phyloP scores from a whole-genome alignment of 2,113 vertebrate genomes.

The Pangasianodon hypophthalmus region DNA sequence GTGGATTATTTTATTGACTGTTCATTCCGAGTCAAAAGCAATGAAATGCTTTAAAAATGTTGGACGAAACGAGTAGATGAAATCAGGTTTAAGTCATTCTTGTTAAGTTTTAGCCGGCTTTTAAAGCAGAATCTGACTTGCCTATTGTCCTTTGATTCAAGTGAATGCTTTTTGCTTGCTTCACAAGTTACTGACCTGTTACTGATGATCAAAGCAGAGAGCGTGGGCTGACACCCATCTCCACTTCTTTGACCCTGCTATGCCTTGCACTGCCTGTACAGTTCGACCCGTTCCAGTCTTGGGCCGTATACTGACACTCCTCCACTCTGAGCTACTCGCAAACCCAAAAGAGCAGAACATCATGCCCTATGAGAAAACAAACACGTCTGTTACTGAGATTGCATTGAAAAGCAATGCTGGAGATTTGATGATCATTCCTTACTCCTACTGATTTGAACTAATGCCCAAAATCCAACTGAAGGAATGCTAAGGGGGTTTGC shows the following conservation, averaged over 20 bases:
- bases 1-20: background rate
- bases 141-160: background rate
- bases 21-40: background rate
- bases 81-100: background rate
- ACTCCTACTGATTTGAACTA: constrained; percentile 14
- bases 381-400: constrained; percentile 37
- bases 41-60: background rate
- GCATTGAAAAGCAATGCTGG: background rate
- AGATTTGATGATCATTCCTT: constrained; percentile 33
- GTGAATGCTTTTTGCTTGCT: background rate
- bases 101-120: background rate
- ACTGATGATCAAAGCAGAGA: constrained; percentile 31
- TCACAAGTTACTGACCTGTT: constrained; percentile 9
- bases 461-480: constrained; percentile 2
- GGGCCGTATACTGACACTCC: background rate
- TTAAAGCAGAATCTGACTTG: background rate
- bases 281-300: background rate
- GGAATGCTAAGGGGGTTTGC: constrained; percentile 20
- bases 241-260: background rate
- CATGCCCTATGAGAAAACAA: constrained; percentile 33
- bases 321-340: background rate
- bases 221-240: background rate
- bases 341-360: constrained; percentile 1
- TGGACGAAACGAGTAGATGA: background rate
- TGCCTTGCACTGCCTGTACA: background rate